Evolutionary conservation across 1,140 invertebrate genomes (phyloP).

Genomic region (Aphelinus certus): DNA sequence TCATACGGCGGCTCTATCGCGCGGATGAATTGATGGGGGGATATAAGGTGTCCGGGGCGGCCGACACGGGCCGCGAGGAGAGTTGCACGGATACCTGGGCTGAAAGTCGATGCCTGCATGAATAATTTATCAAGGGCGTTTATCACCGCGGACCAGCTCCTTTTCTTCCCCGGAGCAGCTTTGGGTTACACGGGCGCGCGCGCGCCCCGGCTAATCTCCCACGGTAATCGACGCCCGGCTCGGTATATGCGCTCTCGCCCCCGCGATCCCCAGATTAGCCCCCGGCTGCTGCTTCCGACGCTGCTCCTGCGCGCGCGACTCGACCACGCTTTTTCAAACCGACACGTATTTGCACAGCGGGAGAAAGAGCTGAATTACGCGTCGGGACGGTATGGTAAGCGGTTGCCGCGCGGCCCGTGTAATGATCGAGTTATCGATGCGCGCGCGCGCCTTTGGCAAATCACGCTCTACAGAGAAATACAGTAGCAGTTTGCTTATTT

Average conservation of each 20-base stretch:
- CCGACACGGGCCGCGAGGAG: conserved; percentile 34
- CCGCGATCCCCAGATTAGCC: conserved; percentile 27
- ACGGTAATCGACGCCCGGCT: not conserved
- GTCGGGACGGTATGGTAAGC: too few relatives aligned
- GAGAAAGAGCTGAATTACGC: too few relatives aligned
- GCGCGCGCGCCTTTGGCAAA: too few relatives aligned
- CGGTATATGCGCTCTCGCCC: not conserved
- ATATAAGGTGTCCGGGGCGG: conserved; percentile 30
- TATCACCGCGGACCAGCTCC: conserved; percentile 49
- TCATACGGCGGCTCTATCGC: too few relatives aligned
- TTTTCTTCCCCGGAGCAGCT: not conserved
- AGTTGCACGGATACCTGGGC: conserved; percentile 40
- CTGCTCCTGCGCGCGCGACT: not conserved
- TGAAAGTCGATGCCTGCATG: conserved; percentile 50
- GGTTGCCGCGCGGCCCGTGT: too few relatives aligned
- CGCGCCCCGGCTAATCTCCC: conserved; percentile 12
- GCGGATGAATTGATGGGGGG: not conserved
- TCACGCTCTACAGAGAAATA: too few relatives aligned
- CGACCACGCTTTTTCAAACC: not conserved
- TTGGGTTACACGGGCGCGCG: not conserved
- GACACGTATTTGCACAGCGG: too few relatives aligned
- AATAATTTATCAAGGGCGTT: conserved; percentile 56
- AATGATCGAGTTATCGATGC: too few relatives aligned
- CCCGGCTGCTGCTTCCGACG: not conserved
- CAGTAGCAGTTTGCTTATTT: too few relatives aligned